Percentiles rank a stretch among this genome's conserved stretches.
phyloP scores from a whole-genome alignment of 30 jellyfish, hydroid and myxozoan genomes.

The Phacellophora camtschatica region DNA sequence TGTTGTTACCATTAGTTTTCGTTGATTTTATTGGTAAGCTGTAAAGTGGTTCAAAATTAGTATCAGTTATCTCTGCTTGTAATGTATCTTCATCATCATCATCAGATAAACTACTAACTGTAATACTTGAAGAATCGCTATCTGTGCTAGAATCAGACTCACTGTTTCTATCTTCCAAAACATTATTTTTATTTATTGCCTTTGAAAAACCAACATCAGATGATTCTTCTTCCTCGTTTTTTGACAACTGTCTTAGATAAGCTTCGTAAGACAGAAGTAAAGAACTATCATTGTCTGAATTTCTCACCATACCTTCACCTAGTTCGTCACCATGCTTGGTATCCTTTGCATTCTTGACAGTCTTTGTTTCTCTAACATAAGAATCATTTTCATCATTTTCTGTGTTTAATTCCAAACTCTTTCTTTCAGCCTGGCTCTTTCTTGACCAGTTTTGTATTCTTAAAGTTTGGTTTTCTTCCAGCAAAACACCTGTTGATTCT shows the following conservation, averaged over 20 bases:
- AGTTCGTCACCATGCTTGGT: background rate
- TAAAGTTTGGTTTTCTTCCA: background rate
- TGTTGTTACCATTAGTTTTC: background rate
- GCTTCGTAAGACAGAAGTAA: slow-evolving; percentile 59
- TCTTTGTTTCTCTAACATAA: background rate
- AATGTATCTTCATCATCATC: slow-evolving; percentile 39
- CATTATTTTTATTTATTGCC: background rate
- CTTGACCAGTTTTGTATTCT: background rate
- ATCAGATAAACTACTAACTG: slow-evolving; percentile 53
- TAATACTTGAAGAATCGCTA: slow-evolving; percentile 62
- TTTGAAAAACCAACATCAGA: background rate
- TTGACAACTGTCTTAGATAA: slow-evolving; percentile 52
- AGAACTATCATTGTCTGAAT: slow-evolving; percentile 35
- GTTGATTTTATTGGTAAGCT: slow-evolving; percentile 65
- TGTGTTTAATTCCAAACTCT: background rate
- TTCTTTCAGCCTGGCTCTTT: background rate
- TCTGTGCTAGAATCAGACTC: slow-evolving; percentile 6
- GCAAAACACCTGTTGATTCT: background rate
- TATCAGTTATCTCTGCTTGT: background rate
- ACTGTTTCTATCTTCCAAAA: background rate
- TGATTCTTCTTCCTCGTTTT: slow-evolving; percentile 44
- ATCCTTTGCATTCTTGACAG: background rate
- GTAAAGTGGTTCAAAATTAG: slow-evolving; percentile 61
- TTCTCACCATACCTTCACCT: background rate
- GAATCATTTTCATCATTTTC: background rate